Conservation (phyloP, 1,140 invertebrate species). For the Drosophila punjabiensis region DNA sequence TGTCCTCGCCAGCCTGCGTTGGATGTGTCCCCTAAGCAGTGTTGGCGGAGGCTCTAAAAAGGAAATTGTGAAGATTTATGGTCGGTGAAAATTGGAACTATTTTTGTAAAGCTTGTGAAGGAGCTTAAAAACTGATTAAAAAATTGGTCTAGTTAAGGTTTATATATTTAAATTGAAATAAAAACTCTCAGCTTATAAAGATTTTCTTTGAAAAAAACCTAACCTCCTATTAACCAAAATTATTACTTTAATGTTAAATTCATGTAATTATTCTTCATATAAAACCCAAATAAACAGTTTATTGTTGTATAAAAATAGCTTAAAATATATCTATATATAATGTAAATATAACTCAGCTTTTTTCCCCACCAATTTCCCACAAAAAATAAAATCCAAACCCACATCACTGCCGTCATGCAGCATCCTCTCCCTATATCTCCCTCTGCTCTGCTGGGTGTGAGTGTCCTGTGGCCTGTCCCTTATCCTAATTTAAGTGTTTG, state of each 20-base stretch:
- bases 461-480: slow-evolving; percentile 55
- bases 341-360: not conserved
- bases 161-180: not conserved
- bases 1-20: not conserved
- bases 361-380: not conserved
- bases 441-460: slow-evolving; percentile 3
- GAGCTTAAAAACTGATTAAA: not conserved
- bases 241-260: not conserved
- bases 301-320: fast-evolving
- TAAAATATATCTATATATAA: not conserved
- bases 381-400: slow-evolving; percentile 1
- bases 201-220: not conserved
- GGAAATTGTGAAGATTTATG: not conserved
- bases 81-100: not conserved
- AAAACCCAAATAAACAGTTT: not conserved
- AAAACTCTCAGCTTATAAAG: not conserved
- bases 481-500: slow-evolving; percentile 81
- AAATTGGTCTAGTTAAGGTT: too few relatives aligned
- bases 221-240: not conserved
- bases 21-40: not conserved
- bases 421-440: not conserved
- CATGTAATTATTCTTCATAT: fast-evolving
- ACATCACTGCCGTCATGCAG: slow-evolving; percentile 13
- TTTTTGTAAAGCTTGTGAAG: not conserved
- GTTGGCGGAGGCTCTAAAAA: not conserved